Base-by-base conservation (phyloP, 1,140 invertebrate genomes). In the Teleopsis dalmanni region DNA sequence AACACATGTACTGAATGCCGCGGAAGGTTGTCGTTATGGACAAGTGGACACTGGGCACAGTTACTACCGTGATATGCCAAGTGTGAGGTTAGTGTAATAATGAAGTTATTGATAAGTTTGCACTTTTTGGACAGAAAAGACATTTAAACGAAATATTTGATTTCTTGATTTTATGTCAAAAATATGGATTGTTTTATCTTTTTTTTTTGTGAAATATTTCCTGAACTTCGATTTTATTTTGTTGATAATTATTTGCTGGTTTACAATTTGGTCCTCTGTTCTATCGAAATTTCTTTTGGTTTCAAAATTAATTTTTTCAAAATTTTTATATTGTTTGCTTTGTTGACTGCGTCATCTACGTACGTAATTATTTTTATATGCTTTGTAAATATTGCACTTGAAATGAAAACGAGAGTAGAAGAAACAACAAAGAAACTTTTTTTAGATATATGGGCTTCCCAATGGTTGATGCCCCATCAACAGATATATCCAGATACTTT, bases 1-100 rank as follows among this genome's bases (percentile, higher is more conserved):
- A 16, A 93, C 87, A 43, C 88, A 94, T 65, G 81, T 95, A 7
- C 67, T 95, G 16, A 95, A 95, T 71, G 81, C 84, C 16, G 90
- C 90, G 3, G 82, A 90, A 64, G 88, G 90, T 18, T 81, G 78
- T 54, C 75, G 78, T 31, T 83, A 84, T 70, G 83, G 81, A 5
- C 83, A 85, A 72, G 87, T 92, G 16, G 83, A 90, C 60, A 90
- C 87, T 3, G 81, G 82, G 59, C 73, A 77, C 52, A 71, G 79
- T 26, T 92, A 81, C 61, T 93, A 92, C 62, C 73, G 76, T 47
- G 78, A 83, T 58, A 78, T 76, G 55, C 76, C 80, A 25, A 77
- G 76, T 25, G 83, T 93, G 35, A 75, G 72, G 51, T 70, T 25
- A 8, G 44, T 35, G 16, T 27, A 42, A n/a, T n/a, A n/a, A n/a